Base-by-base conservation (phyloP, 2,797 vertebrate genomes). In the Adrianichthys oophorus region DNA sequence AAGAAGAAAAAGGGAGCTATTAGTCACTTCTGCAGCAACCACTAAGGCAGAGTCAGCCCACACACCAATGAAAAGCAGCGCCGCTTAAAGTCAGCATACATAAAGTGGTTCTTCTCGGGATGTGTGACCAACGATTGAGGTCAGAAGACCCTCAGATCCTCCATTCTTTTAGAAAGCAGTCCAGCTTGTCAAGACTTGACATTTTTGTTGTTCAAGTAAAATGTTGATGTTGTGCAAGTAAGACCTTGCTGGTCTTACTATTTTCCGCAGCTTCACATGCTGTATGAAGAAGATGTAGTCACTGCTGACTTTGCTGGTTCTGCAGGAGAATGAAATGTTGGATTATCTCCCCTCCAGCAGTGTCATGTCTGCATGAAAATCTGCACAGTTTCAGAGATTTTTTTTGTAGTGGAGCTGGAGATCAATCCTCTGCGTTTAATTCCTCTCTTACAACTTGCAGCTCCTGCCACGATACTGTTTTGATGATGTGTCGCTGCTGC, bases 261-360 rank as follows among this genome's bases (percentile, higher is more conserved):
- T 72, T 79, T 80, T 78, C 56, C 64, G 4, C 18, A 44, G 14
- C 58, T 51, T 60, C 58, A 61, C 48, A 46, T 46, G 53, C 56
- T 54, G 49, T 4, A 1, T 40, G 45, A 24, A 50, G 64, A 70
- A 52, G 66, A 54, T 8, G 15, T 45, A 48, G 45, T 69, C 61
- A 32, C 69, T 65, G 76, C 69, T 41, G 57, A 64, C 51, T 74
- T 55, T 63, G 69, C 60, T 86, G 80, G 84, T 77, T 79, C 76
- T 66, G 57, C 48, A 10, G 0, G 59, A 82, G 72, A 68, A 71
- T 48, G 45, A 68, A 61, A 66, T 48, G 24, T 15, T 7, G 76
- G 80, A 79, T 80, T 82, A 72, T 64, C 48, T 72, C 46, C 61
- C 49, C 58, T 17, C 45, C 44, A 24, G 21, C 23, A 5, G 55